phyloP scores from a whole-genome alignment of 2,797 vertebrate genomes.

The Natrix natrix region DNA sequence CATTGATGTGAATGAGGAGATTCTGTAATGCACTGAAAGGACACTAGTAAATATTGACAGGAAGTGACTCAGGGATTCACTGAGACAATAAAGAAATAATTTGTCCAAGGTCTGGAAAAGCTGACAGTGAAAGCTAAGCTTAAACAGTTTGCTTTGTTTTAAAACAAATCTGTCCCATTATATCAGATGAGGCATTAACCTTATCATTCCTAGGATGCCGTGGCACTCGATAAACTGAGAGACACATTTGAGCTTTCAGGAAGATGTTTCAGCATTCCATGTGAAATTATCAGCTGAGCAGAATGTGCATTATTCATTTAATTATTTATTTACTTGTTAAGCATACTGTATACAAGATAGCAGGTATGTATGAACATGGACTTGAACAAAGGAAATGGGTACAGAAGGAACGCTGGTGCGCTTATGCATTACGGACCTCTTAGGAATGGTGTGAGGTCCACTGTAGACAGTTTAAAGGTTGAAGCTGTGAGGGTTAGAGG shows the following conservation, averaged over 20 bases:
- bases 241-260: not conserved
- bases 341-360: too few species aligned
- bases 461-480: too few species aligned
- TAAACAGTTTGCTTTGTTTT: not conserved
- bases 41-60: slow-evolving; percentile 31
- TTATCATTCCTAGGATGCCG: not conserved
- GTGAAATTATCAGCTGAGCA: not conserved
- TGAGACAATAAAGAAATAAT: not conserved
- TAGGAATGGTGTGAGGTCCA: too few species aligned
- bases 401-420: too few species aligned
- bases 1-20: fast-evolving
- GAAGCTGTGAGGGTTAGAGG: too few species aligned
- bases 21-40: slow-evolving; percentile 28
- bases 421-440: too few species aligned
- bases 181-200: not conserved
- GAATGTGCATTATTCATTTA: not conserved
- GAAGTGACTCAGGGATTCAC: slow-evolving; percentile 18
- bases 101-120: slow-evolving; percentile 30
- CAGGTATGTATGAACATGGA: too few species aligned
- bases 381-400: too few species aligned
- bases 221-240: not conserved
- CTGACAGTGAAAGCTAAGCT: slow-evolving; percentile 8
- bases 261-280: not conserved
- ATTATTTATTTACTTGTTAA: too few species aligned
- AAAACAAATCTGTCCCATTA: not conserved